A percentile compares a stretch with the other conserved stretches of the same genome.
Evolutionary conservation across 1,140 invertebrate species (phyloP).

Genomic region (Drosophila tropicalis): DNA sequence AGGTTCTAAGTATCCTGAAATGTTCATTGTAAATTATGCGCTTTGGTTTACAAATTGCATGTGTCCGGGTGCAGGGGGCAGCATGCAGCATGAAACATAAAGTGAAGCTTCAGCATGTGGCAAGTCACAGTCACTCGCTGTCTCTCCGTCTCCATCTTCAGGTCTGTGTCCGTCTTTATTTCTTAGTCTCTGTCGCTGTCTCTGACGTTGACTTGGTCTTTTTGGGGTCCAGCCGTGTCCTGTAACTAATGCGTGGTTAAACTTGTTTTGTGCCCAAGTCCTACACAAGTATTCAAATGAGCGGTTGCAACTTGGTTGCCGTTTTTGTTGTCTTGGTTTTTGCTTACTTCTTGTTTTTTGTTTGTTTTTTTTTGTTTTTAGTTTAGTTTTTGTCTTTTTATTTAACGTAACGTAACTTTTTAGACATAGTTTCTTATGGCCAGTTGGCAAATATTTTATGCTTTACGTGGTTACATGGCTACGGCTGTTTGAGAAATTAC

Average conservation of each 20-base stretch:
- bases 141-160: not conserved
- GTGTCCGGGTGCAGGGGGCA: constrained; percentile 42
- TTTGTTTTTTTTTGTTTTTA: constrained; percentile 24
- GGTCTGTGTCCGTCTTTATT: not conserved
- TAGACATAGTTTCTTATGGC: constrained; percentile 71
- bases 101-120: constrained; percentile 52
- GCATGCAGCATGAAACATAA: constrained; percentile 32
- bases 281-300: constrained; percentile 72
- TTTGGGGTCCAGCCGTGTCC: constrained; percentile 5
- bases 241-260: constrained; percentile 77
- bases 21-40: constrained; percentile 78
- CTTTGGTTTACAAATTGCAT: constrained; percentile 81
- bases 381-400: constrained; percentile 26
- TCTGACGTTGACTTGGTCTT: constrained; percentile 3
- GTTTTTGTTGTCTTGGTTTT: constrained; percentile 51
- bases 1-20: constrained; percentile 26
- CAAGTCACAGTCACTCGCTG: constrained; percentile 44
- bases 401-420: constrained; percentile 49
- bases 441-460: constrained; percentile 73
- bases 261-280: constrained; percentile 56
- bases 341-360: not conserved
- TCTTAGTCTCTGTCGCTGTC: not conserved
- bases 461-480: constrained; percentile 72
- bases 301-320: constrained; percentile 55
- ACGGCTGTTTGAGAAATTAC: constrained; percentile 78